These are phyloP conservation scores for Gambusia affinis DNA, from an alignment of 2,113 vertebrate genomes.

Conservation along the genomic window DNA sequence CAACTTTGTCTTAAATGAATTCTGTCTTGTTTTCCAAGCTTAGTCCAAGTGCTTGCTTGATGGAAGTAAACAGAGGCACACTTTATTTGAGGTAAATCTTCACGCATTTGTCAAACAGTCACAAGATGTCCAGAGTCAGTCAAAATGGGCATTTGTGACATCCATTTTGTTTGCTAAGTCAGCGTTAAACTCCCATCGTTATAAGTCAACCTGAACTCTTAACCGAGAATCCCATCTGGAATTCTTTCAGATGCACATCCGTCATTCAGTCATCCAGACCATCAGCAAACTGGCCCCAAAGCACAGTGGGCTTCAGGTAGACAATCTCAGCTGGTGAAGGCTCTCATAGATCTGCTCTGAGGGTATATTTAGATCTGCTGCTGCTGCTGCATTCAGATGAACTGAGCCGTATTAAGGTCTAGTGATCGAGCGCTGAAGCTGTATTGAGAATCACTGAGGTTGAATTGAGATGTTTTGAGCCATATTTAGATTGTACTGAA, in stretches of 20 bases:
- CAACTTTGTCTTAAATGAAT: slow-evolving; percentile 1
- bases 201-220: slow-evolving; percentile 74
- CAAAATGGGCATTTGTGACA: slow-evolving; percentile 53
- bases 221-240: slow-evolving; percentile 60
- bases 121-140: slow-evolving; percentile 28
- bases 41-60: slow-evolving; percentile 43
- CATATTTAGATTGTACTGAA: slow-evolving; percentile 71
- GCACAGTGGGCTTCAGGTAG: slow-evolving; percentile 53
- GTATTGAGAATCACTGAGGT: slow-evolving; percentile 70
- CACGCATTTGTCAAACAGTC: slow-evolving; percentile 43
- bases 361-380: slow-evolving; percentile 62
- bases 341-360: slow-evolving; percentile 37
- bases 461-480: slow-evolving; percentile 79
- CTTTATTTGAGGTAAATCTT: slow-evolving; percentile 60
- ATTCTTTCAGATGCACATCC: slow-evolving; percentile 52
- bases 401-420: slow-evolving; percentile 71
- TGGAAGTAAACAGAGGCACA: slow-evolving; percentile 56
- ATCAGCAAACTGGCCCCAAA: slow-evolving; percentile 42
- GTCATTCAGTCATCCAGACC: slow-evolving; percentile 59
- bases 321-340: slow-evolving; percentile 46
- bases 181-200: slow-evolving; percentile 63
- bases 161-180: slow-evolving; percentile 72
- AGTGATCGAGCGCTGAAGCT: slow-evolving; percentile 52
- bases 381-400: slow-evolving; percentile 64
- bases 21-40: slow-evolving; percentile 18